Evolutionary conservation across 2,113 vertebrate genomes (phyloP).

Genomic region (Rattus norvegicus): DNA sequence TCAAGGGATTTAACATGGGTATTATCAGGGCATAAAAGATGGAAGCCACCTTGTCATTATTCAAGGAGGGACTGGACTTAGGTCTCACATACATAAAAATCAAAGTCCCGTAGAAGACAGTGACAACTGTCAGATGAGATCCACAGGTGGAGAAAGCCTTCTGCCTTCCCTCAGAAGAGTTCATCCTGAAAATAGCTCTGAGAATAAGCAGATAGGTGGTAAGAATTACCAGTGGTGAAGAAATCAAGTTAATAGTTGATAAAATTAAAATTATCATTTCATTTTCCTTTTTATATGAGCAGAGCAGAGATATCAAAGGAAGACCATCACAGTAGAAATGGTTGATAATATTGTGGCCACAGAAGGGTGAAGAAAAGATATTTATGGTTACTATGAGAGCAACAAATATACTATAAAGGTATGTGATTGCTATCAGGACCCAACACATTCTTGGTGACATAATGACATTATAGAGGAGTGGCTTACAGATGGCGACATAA

Average conservation of each 20-base stretch:
- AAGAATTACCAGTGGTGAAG: not conserved
- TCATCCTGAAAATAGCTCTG: not conserved
- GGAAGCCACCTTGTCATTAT: slow-evolving; percentile 58
- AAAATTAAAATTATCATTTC: slow-evolving; percentile 47
- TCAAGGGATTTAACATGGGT: slow-evolving; percentile 68
- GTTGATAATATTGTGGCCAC: slow-evolving; percentile 59
- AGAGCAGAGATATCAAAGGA: slow-evolving; percentile 70
- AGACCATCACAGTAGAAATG: slow-evolving; percentile 77
- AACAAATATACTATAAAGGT: slow-evolving; percentile 48
- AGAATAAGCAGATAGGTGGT: slow-evolving; percentile 32
- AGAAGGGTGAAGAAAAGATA: slow-evolving; percentile 62
- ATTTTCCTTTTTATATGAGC: slow-evolving; percentile 49
- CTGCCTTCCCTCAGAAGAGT: not conserved
- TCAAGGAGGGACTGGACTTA: slow-evolving; percentile 26
- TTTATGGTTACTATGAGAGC: slow-evolving; percentile 32
- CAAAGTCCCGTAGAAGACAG: no score
- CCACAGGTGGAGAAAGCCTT: slow-evolving; percentile 56
- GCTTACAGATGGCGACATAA: slow-evolving; percentile 69
- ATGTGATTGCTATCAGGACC: not conserved
- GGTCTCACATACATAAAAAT: slow-evolving; percentile 59
- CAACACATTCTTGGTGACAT: slow-evolving; percentile 55
- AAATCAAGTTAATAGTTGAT: slow-evolving; percentile 22
- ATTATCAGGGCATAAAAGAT: slow-evolving; percentile 64
- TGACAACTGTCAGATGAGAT: no score
- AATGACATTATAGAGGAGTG: slow-evolving; percentile 50